Conservation (phyloP, 2,797 vertebrate genomes). For the Australoheros facetus region DNA sequence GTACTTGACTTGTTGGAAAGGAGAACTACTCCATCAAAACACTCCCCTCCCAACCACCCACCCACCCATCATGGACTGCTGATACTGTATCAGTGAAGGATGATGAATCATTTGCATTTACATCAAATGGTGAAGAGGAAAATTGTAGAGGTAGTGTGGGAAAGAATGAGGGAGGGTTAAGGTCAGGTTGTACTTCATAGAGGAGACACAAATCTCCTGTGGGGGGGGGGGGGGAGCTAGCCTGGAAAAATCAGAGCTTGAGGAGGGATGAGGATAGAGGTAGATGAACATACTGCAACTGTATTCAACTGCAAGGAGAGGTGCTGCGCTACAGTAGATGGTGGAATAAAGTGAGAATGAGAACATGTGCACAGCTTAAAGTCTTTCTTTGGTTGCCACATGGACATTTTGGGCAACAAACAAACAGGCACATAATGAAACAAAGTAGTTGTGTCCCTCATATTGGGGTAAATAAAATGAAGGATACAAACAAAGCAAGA, state of each 20-base stretch:
- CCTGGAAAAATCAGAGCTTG: conserved; percentile 22
- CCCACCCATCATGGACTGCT: conserved; percentile 39
- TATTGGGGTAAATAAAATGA: no score
- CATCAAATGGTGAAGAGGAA: conserved; percentile 69
- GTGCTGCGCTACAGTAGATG: not conserved
- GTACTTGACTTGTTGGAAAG: conserved; percentile 44
- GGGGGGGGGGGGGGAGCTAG: conserved; percentile 35
- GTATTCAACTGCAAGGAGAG: conserved; percentile 23
- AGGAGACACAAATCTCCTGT: conserved; percentile 69
- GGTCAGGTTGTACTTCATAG: conserved; percentile 76
- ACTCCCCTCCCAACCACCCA: not conserved
- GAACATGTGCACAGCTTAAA: not conserved
- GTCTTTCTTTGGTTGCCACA: not conserved
- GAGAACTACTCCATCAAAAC: conserved; percentile 49
- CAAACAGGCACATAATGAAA: no score
- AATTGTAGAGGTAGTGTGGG: conserved; percentile 46
- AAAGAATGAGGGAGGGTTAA: conserved; percentile 66
- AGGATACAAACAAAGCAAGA: no score
- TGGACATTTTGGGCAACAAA: not conserved
- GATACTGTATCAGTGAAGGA: conserved; percentile 55
- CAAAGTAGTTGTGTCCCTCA: no score
- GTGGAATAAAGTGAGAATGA: not conserved
- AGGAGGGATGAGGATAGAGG: conserved; percentile 9
- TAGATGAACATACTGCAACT: conserved; percentile 22
- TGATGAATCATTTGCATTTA: conserved; percentile 74